phyloP scores from a whole-genome alignment of 2,888 invertebrate species.

The Callyntrura sp. region DNA sequence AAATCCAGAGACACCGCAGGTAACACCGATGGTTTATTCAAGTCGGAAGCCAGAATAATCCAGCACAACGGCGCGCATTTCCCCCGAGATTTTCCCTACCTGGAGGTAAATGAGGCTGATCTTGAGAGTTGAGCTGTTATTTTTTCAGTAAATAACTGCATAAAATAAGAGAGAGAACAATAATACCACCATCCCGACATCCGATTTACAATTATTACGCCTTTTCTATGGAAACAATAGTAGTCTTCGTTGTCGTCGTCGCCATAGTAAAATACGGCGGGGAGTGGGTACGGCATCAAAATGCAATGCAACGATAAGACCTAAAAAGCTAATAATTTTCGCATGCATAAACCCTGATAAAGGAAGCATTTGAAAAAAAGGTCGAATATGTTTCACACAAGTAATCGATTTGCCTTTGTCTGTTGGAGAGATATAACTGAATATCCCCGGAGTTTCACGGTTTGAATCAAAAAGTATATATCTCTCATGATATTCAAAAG shows the following conservation, averaged over 20 bases:
- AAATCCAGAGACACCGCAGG: conserved; percentile 18
- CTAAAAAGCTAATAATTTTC: background rate
- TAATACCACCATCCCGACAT: background rate
- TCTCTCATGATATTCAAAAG: conserved; percentile 7
- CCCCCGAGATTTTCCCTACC: too few relatives aligned
- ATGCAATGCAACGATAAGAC: conserved; percentile 34
- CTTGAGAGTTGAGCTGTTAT: background rate
- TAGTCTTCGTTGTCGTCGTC: too few relatives aligned
- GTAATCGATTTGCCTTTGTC: conserved; percentile 76
- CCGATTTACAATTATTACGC: background rate
- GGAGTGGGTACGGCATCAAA: background rate
- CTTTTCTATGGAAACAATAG: background rate
- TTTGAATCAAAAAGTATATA: conserved; percentile 45
- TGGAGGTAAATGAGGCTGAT: background rate
- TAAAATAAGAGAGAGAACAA: background rate
- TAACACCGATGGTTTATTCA: background rate
- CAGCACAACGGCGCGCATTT: too few relatives aligned
- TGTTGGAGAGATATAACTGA: conserved; percentile 53
- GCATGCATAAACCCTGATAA: conserved; percentile 24
- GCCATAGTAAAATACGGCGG: too few relatives aligned
- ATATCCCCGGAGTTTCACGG: conserved; percentile 50
- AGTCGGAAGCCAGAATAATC: background rate
- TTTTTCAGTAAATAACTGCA: background rate
- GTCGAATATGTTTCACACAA: conserved; percentile 44
- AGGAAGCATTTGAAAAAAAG: conserved; percentile 30